A percentile compares a stretch with the other conserved stretches of the same genome.
These are phyloP conservation scores for Sebastes diploproa DNA, from an alignment of 2,797 vertebrate genomes.

Conservation along the genomic window DNA sequence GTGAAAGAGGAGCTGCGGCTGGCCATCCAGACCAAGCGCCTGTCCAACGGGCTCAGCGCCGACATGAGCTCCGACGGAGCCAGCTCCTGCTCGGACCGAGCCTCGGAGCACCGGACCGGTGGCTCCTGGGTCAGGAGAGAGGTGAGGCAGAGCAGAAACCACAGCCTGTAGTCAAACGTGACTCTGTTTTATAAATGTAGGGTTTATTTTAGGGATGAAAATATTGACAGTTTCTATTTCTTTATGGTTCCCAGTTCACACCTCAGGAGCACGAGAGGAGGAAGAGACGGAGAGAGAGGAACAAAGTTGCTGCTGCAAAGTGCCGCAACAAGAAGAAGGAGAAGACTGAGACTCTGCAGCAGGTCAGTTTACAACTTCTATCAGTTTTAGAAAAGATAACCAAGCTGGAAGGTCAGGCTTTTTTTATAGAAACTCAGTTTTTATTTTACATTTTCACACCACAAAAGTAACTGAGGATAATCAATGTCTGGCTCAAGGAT, in stretches of 20 bases:
- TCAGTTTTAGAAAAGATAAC: neutral
- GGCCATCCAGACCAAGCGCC: conserved; percentile 90
- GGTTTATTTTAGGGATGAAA: neutral
- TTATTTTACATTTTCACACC: neutral
- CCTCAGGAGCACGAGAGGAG: conserved; percentile 89
- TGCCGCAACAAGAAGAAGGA: conserved; percentile 98
- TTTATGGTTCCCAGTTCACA: conserved; percentile 66
- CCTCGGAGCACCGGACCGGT: neutral
- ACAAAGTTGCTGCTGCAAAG: conserved; percentile 95
- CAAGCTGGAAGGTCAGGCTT: neutral
- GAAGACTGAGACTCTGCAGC: conserved; percentile 93
- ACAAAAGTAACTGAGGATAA: neutral
- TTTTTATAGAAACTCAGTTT: neutral
- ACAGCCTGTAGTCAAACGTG: too few relatives aligned
- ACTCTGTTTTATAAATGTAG: too few relatives aligned
- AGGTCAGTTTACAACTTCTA: conserved; percentile 73
- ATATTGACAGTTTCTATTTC: neutral
- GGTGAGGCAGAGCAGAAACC: conserved; percentile 50
- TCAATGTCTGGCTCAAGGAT: neutral
- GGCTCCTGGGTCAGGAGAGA: conserved; percentile 54
- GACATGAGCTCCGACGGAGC: conserved; percentile 81
- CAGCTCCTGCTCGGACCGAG: conserved; percentile 80
- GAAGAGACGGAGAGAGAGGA: conserved; percentile 92
- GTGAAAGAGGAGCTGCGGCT: conserved; percentile 95
- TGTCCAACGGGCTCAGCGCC: conserved; percentile 85